These are phyloP conservation scores for Cataglyphis hispanica DNA, from an alignment of 1,140 invertebrate species.

Conservation along the genomic window DNA sequence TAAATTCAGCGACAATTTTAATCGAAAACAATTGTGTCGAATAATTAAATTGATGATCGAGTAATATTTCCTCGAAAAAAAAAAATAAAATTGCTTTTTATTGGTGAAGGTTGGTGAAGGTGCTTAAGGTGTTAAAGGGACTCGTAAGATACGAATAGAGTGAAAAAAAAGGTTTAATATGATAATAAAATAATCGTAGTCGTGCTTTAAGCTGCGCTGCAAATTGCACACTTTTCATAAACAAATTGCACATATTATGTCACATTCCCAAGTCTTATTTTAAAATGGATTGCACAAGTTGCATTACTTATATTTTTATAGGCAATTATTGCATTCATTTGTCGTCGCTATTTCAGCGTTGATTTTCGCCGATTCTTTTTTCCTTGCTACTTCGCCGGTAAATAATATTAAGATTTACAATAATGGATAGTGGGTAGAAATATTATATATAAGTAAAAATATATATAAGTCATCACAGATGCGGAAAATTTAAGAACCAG, in stretches of 20 bases:
- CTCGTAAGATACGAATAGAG: background rate
- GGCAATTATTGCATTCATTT: conserved; percentile 1
- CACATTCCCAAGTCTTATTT: background rate
- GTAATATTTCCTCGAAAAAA: background rate
- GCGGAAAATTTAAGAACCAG: background rate
- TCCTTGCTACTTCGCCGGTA: conserved; percentile 27
- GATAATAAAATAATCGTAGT: background rate
- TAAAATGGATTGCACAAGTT: conserved; percentile 1
- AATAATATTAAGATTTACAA: conserved; percentile 4
- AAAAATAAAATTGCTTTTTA: conserved; percentile 1
- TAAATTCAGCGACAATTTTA: background rate
- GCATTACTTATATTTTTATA: conserved; percentile 11
- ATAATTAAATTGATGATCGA: background rate
- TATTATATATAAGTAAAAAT: too few species aligned
- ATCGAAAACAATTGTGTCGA: background rate
- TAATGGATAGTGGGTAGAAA: conserved; percentile 35
- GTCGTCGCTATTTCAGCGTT: background rate
- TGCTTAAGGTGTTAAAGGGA: background rate
- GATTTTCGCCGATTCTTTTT: conserved; percentile 36
- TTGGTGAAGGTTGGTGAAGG: conserved; percentile 7
- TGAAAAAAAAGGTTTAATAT: background rate
- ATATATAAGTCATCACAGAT: too few species aligned
- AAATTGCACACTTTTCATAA: background rate
- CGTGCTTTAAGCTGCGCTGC: background rate
- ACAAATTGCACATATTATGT: conserved; percentile 6